Conservation (phyloP, 2,888 invertebrate genomes). For the Synanthedon formicaeformis region DNA sequence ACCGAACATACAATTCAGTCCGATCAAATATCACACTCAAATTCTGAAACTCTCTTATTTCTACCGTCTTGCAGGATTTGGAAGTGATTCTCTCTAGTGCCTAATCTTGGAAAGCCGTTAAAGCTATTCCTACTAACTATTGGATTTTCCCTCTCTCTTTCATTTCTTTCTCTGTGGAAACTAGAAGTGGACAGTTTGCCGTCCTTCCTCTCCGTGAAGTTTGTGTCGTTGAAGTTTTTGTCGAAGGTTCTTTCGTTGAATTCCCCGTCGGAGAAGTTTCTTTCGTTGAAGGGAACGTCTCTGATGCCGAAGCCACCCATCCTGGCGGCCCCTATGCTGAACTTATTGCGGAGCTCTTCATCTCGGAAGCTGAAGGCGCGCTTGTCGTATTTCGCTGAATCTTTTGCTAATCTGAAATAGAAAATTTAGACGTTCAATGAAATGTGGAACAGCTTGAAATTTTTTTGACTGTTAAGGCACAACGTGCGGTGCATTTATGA, state of each 20-base stretch:
- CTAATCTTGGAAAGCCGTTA: constrained; percentile 58
- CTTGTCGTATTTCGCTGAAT: constrained; percentile 51
- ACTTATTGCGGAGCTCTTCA: constrained; percentile 54
- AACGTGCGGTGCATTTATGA: too few species aligned
- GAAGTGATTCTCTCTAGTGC: constrained; percentile 51
- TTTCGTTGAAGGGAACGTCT: constrained; percentile 54
- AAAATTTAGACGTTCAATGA: too few species aligned
- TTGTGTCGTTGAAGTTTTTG: constrained; percentile 38
- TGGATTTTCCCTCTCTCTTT: constrained; percentile 36
- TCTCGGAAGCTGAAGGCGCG: constrained; percentile 55
- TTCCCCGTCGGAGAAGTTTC: constrained; percentile 53
- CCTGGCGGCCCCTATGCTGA: constrained; percentile 54
- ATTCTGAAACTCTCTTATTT: constrained; percentile 72
- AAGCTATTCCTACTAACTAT: constrained; percentile 64
- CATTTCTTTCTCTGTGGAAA: constrained; percentile 45
- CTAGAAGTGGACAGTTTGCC: constrained; percentile 62
- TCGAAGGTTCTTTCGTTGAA: constrained; percentile 56
- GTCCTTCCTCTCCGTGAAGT: constrained; percentile 46
- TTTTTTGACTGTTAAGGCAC: too few species aligned
- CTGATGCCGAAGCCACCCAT: constrained; percentile 66
- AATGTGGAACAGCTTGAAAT: too few species aligned
- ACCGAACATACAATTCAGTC: background rate
- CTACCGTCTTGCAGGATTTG: constrained; percentile 59
- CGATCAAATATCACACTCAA: constrained; percentile 72
- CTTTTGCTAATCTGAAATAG: constrained; percentile 40